phyloP scores from a whole-genome alignment of 2,797 vertebrate genomes.

The Spinus pinus region DNA sequence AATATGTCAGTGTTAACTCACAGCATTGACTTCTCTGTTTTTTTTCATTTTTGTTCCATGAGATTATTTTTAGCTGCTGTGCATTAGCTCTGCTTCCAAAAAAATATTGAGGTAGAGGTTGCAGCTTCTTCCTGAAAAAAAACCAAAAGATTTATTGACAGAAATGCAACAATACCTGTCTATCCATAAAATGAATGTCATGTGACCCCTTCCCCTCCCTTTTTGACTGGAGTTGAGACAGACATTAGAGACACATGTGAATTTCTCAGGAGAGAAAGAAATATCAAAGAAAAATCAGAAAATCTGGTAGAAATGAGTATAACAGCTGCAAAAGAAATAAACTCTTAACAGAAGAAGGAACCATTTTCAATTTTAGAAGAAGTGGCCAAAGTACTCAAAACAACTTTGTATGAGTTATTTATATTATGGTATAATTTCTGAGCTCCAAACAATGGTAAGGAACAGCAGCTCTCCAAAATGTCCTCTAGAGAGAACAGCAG shows the following conservation, averaged over 20 bases:
- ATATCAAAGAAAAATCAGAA: slow-evolving; percentile 38
- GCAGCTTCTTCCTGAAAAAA: neutral
- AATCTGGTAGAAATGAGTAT: neutral
- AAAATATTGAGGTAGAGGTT: neutral
- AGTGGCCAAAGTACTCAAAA: neutral
- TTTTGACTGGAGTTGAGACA: neutral
- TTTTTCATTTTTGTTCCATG: slow-evolving; percentile 48
- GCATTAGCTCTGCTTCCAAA: slow-evolving; percentile 39
- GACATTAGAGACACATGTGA: neutral
- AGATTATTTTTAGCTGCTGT: slow-evolving; percentile 56
- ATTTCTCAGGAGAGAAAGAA: neutral
- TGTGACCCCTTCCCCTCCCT: neutral
- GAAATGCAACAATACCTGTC: neutral
- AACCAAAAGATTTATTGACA: neutral
- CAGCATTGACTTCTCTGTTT: slow-evolving; percentile 29
- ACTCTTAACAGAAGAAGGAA: neutral
- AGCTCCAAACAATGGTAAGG: neutral
- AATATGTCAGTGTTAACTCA: slow-evolving; percentile 41
- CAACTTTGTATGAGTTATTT: neutral
- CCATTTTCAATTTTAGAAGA: neutral
- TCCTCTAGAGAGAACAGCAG: neutral
- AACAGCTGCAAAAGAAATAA: slow-evolving; percentile 14
- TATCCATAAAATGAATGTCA: neutral
- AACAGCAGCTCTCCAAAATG: neutral
- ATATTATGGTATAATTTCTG: neutral